phyloP scores from a whole-genome alignment of 2,113 vertebrate species.

The Fulmarus glacialis region DNA sequence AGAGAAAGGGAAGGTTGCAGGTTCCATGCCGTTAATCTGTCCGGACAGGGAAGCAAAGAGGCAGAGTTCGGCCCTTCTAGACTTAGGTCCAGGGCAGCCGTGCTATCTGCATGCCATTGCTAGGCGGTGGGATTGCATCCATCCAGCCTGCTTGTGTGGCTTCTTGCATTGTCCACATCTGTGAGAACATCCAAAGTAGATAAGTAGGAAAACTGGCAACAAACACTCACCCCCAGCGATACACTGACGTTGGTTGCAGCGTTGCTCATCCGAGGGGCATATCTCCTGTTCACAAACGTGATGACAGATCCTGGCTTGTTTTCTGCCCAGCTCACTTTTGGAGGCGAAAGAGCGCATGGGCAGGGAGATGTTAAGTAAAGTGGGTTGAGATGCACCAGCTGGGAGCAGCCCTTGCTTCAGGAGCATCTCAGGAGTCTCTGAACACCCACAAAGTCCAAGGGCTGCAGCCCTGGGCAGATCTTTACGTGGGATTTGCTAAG shows the following conservation, averaged over 20 bases:
- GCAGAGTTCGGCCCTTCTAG: slow-evolving; percentile 17
- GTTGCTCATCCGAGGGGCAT: not conserved
- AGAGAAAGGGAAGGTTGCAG: not conserved
- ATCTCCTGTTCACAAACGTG: not conserved
- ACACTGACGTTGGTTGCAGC: accelerated
- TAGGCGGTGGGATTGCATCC: not conserved
- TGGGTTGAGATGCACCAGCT: not conserved
- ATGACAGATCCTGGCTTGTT: not conserved
- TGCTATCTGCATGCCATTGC: not conserved
- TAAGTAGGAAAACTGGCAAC: not conserved
- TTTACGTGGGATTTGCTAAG: not conserved
- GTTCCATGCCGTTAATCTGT: not conserved
- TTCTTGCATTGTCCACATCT: accelerated
- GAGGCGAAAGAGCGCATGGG: not conserved
- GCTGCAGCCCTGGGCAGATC: not conserved
- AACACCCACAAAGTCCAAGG: not conserved
- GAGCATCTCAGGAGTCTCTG: not conserved
- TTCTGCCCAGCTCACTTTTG: not conserved
- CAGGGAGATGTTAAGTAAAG: accelerated
- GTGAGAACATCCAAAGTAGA: not conserved
- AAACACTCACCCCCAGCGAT: not conserved
- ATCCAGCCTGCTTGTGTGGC: not conserved
- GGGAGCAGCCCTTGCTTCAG: not conserved
- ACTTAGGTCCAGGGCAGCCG: slow-evolving; percentile 41
- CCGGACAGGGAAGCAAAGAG: not conserved